Percentiles rank a stretch among this genome's conserved stretches.
Evolutionary conservation across 2,113 vertebrate species (phyloP).

Genomic region (Hyperoodon ampullatus): DNA sequence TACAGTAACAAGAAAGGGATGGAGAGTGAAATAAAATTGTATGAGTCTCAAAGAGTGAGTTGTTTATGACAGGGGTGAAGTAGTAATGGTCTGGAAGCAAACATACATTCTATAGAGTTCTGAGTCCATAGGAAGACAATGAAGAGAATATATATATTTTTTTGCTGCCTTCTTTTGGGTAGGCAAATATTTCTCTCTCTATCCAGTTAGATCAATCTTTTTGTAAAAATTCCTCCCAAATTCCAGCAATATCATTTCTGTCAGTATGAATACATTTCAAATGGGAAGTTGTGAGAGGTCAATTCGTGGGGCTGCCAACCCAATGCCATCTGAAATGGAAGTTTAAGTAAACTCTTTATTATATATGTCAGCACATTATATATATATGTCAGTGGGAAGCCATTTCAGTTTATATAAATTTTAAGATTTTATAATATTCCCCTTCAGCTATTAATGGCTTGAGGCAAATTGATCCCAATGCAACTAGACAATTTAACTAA

Average conservation of each 20-base stretch:
- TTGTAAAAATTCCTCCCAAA: constrained; percentile 11
- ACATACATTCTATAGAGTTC: not conserved
- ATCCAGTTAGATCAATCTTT: not conserved
- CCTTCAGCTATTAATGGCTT: not conserved
- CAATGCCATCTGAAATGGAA: not conserved
- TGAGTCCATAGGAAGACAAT: not conserved
- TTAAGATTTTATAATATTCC: constrained; percentile 26
- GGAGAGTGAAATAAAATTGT: not conserved
- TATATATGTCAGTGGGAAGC: not conserved
- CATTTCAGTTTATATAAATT: not conserved
- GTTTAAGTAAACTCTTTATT: constrained; percentile 28
- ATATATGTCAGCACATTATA: not conserved
- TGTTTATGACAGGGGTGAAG: not conserved
- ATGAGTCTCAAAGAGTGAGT: not conserved
- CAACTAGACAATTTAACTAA: not conserved
- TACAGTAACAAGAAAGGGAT: not conserved
- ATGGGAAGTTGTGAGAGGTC: not conserved
- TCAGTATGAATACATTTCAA: not conserved
- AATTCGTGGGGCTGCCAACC: not conserved
- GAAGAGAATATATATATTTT: not conserved
- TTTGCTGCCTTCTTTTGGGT: not conserved
- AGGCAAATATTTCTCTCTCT: not conserved
- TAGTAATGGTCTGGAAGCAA: not conserved
- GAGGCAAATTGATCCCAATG: not conserved
- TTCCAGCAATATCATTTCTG: not conserved